Percentiles rank a stretch among this genome's conserved stretches.
Evolutionary conservation across 2,888 invertebrate species (phyloP).

Genomic region (Tenthredo amoena): DNA sequence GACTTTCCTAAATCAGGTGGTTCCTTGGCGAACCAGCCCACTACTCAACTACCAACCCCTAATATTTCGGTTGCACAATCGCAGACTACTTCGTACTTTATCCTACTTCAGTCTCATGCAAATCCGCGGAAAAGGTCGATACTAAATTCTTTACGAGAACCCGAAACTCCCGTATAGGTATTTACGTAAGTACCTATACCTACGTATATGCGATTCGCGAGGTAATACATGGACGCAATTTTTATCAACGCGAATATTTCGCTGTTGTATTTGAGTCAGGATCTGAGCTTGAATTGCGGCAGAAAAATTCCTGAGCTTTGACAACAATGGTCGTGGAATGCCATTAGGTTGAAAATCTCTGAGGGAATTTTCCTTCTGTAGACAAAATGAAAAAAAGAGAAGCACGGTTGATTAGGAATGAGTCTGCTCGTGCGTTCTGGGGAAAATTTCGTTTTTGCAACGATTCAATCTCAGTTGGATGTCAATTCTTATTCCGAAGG

Average conservation of each 20-base stretch:
- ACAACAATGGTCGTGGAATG: slow-evolving; percentile 37
- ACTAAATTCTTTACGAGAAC: slow-evolving; percentile 4
- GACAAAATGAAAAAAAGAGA: not conserved
- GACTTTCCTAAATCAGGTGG: slow-evolving; percentile 52
- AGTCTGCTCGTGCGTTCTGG: not conserved
- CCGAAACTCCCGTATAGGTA: not conserved
- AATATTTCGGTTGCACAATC: slow-evolving; percentile 29
- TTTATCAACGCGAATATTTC: slow-evolving; percentile 6
- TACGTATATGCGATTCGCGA: not conserved
- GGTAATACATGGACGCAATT: slow-evolving; percentile 7
- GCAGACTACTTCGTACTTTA: slow-evolving; percentile 14
- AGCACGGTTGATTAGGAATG: slow-evolving; percentile 1
- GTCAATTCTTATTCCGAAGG: not conserved
- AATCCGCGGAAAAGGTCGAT: slow-evolving; percentile 1
- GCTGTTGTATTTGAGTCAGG: not conserved
- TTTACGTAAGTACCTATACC: not conserved
- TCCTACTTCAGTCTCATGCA: slow-evolving; percentile 10
- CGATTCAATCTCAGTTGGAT: not conserved
- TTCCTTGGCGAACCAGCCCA: slow-evolving; percentile 18
- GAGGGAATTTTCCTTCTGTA: not conserved
- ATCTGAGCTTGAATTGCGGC: not conserved
- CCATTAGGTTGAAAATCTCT: slow-evolving; percentile 28
- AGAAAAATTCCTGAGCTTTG: not conserved
- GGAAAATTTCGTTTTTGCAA: not conserved
- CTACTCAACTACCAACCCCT: slow-evolving; percentile 5